Evolutionary conservation across 2,113 vertebrate species (phyloP).

Genomic region (Mormoops blainvillei): DNA sequence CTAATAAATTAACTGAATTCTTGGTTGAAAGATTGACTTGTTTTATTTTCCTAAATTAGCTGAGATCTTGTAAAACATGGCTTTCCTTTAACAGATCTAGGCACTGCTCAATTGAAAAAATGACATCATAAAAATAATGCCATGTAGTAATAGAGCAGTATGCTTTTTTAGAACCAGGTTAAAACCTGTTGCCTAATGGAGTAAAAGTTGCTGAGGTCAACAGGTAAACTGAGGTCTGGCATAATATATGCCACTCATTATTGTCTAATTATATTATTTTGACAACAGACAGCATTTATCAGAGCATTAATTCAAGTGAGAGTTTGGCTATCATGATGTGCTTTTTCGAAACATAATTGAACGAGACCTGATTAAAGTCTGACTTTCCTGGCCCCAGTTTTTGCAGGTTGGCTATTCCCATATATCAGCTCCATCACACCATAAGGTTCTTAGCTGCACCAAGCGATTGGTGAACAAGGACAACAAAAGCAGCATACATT

Average conservation of each 20-base stretch:
- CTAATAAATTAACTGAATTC: slow-evolving; percentile 29
- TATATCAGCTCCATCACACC: slow-evolving; percentile 81
- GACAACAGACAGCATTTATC: slow-evolving; percentile 82
- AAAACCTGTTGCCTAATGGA: slow-evolving; percentile 85
- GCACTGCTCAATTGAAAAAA: slow-evolving; percentile 21
- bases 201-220: slow-evolving; percentile 85
- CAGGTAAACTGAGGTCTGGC: slow-evolving; percentile 81
- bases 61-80: slow-evolving; percentile 61
- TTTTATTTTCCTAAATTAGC: background rate
- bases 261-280: slow-evolving; percentile 85
- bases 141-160: slow-evolving; percentile 68
- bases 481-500: slow-evolving; percentile 87
- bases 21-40: slow-evolving; percentile 11
- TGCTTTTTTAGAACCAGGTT: slow-evolving; percentile 80
- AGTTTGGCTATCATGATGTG: slow-evolving; percentile 86
- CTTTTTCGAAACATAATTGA: slow-evolving; percentile 82
- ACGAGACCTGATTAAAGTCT: slow-evolving; percentile 82
- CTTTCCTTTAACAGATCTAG: slow-evolving; percentile 49
- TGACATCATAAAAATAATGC: slow-evolving; percentile 51
- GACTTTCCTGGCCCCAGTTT: slow-evolving; percentile 78
- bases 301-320: slow-evolving; percentile 84
- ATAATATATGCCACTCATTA: slow-evolving; percentile 82
- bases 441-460: slow-evolving; percentile 85
- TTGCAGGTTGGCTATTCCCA: slow-evolving; percentile 75
- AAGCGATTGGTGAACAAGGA: slow-evolving; percentile 83